Conservation (phyloP, 2,797 vertebrate genomes). For the Loris lydekkerianus region DNA sequence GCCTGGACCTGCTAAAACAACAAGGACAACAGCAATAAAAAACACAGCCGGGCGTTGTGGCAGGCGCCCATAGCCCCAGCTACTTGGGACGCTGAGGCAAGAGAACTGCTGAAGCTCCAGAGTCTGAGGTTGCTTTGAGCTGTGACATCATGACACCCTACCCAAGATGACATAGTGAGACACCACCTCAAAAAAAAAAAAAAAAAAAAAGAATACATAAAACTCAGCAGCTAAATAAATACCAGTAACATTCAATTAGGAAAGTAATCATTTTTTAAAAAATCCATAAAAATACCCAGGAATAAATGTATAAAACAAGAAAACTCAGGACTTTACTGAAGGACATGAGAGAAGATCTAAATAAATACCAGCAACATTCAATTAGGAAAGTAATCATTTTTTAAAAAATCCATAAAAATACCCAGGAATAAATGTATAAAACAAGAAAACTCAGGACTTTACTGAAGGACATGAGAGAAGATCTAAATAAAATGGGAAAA, state of each 20-base stretch:
- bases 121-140: no score
- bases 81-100: no score
- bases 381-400: conserved; percentile 5
- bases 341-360: neutral
- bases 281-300: conserved; percentile 20
- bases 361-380: conserved; percentile 35
- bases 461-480: conserved; percentile 16
- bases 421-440: conserved; percentile 28
- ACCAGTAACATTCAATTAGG: neutral
- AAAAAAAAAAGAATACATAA: no score
- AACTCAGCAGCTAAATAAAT: neutral
- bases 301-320: conserved; percentile 29
- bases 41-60: no score
- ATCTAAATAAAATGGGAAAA: conserved; percentile 6
- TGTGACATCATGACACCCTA: no score
- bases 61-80: no score
- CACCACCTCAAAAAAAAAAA: no score
- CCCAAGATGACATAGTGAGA: no score
- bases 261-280: neutral
- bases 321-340: neutral
- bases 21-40: no score
- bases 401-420: neutral
- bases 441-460: neutral
- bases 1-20: no score
- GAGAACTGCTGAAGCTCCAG: no score